These are phyloP conservation scores for Corythornis madagascariensis DNA, from an alignment of 2,113 vertebrate species.

Conservation along the genomic window DNA sequence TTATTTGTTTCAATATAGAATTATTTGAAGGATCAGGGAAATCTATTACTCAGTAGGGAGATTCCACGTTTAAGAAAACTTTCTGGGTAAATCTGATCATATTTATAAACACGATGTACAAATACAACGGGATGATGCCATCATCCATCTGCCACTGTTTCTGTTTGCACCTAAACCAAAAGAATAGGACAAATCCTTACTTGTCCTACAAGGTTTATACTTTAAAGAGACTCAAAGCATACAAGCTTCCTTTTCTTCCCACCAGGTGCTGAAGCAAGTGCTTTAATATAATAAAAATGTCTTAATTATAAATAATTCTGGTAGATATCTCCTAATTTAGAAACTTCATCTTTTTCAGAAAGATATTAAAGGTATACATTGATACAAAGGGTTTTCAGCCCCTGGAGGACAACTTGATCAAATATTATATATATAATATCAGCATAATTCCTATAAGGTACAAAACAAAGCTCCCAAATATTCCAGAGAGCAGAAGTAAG, in stretches of 20 bases:
- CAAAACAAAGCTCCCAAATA: neutral
- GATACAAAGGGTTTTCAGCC: neutral
- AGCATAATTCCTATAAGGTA: neutral
- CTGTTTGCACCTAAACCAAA: neutral
- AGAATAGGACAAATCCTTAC: neutral
- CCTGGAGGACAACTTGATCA: neutral
- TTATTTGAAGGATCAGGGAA: neutral
- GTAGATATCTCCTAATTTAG: neutral
- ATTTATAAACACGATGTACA: neutral
- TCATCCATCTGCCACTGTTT: neutral
- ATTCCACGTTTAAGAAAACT: neutral
- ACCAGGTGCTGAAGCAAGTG: neutral
- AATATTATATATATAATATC: neutral
- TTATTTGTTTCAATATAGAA: conserved; percentile 18
- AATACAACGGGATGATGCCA: neutral
- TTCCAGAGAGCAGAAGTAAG: neutral
- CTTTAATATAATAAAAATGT: neutral
- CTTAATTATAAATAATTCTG: neutral
- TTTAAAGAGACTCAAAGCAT: neutral
- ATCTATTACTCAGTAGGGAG: neutral
- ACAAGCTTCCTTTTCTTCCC: neutral
- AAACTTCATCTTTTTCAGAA: neutral
- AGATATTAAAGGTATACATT: neutral
- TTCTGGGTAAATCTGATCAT: neutral
- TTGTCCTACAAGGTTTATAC: neutral